phyloP scores from a whole-genome alignment of 2,113 vertebrate species.

The Anarrhichthys ocellatus region DNA sequence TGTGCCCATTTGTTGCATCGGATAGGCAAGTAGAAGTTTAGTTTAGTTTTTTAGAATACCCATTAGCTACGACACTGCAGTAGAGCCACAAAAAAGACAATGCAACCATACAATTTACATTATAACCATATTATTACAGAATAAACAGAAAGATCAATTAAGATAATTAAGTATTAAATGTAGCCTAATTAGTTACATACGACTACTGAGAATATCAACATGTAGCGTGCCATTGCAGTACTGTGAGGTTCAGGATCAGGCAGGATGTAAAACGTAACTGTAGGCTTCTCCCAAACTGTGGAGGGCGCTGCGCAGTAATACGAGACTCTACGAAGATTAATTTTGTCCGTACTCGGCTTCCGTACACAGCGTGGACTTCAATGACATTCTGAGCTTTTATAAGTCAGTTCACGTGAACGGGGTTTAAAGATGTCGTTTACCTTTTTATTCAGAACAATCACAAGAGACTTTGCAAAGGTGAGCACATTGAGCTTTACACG shows the following conservation, averaged over 20 bases:
- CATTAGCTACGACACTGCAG: not conserved
- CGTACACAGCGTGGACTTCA: slow-evolving; percentile 64
- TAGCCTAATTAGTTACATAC: not conserved
- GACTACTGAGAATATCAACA: not conserved
- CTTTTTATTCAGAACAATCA: slow-evolving; percentile 47
- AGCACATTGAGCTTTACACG: not conserved
- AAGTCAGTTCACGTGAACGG: not conserved
- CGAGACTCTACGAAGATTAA: accelerated
- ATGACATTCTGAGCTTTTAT: slow-evolving; percentile 68
- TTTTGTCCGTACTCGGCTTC: slow-evolving; percentile 43
- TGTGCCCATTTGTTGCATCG: no score
- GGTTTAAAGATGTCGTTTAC: slow-evolving; percentile 60
- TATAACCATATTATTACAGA: not conserved
- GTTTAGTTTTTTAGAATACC: not conserved
- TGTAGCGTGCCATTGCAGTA: not conserved
- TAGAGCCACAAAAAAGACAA: not conserved
- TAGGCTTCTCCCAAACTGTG: slow-evolving; percentile 49
- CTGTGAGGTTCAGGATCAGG: no score
- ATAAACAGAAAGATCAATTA: not conserved
- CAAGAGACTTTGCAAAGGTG: slow-evolving; percentile 64
- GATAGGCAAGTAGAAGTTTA: not conserved
- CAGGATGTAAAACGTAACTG: not conserved
- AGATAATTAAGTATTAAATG: not conserved
- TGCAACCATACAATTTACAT: no score
- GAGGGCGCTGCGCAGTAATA: slow-evolving; percentile 25